These are phyloP conservation scores for Cremastinae sp. DNA, from an alignment of 2,888 invertebrate genomes.

Conservation along the genomic window DNA sequence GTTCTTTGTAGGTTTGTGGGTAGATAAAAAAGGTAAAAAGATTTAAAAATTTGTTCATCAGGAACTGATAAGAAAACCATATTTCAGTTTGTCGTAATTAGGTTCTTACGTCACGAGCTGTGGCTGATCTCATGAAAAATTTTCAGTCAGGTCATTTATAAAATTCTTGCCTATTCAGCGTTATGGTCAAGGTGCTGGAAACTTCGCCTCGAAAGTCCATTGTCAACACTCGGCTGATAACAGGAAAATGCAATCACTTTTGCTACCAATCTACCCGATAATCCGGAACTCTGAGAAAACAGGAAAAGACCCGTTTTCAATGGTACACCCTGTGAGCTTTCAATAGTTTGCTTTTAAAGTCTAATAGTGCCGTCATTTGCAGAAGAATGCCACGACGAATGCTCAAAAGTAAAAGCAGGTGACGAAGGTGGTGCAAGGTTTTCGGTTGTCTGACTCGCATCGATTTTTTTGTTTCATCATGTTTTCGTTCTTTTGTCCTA, in stretches of 20 bases:
- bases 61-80: no score
- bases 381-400: slow-evolving; percentile 25
- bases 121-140: no score
- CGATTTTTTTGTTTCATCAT: slow-evolving; percentile 6
- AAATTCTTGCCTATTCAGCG: no score
- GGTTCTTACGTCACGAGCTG: no score
- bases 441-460: slow-evolving; percentile 27
- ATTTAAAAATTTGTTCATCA: no score
- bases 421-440: slow-evolving; percentile 31
- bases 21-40: no score
- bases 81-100: no score
- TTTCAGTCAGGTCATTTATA: no score
- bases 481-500: background rate
- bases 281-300: slow-evolving; percentile 6
- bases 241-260: slow-evolving; percentile 12
- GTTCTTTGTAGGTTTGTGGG: no score
- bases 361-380: background rate
- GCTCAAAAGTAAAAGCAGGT: slow-evolving; percentile 18
- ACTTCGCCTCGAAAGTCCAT: background rate
- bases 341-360: slow-evolving; percentile 14
- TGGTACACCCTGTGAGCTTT: slow-evolving; percentile 4
- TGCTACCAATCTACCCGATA: slow-evolving; percentile 19
- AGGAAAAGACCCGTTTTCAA: slow-evolving; percentile 33
- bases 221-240: background rate
- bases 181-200: no score